These are phyloP conservation scores for Ciona savignyi DNA, from an alignment of 23 tunicate genomes.

Conservation along the genomic window DNA sequence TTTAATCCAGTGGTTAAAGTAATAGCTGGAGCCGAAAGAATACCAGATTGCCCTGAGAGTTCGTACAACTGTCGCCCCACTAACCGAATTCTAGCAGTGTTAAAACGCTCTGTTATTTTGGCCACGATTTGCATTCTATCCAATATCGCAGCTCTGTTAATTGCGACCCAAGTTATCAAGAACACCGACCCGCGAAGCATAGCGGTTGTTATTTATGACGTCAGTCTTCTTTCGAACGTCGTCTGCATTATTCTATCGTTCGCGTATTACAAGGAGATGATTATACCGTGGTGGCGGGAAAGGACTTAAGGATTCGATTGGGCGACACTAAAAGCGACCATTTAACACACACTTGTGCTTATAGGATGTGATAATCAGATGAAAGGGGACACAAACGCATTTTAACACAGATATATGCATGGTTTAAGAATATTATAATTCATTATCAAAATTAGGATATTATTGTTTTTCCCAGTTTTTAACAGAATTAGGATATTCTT, in stretches of 20 bases:
- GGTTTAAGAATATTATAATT: too few species aligned
- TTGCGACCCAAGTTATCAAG: neutral
- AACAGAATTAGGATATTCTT: too few species aligned
- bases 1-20: too few species aligned
- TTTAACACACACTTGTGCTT: too few species aligned
- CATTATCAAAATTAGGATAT: too few species aligned
- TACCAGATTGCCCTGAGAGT: neutral
- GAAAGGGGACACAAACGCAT: too few species aligned
- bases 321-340: too few species aligned
- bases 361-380: too few species aligned
- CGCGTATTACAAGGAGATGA: slow-evolving; percentile 20
- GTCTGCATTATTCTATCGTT: slow-evolving; percentile 33
- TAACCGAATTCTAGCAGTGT: slow-evolving; percentile 1
- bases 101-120: neutral
- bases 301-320: too few species aligned
- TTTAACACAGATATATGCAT: too few species aligned
- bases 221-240: slow-evolving; percentile 24
- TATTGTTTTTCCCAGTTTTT: too few species aligned
- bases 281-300: too few species aligned
- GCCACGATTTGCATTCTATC: neutral
- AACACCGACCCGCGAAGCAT: slow-evolving; percentile 1
- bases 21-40: neutral
- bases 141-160: neutral
- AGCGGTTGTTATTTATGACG: slow-evolving; percentile 23
- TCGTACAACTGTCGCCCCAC: neutral